A percentile compares a stretch with the other conserved stretches of the same genome.
Conservation (phyloP, 2,797 vertebrate species). For the Epinephelus coioides region DNA sequence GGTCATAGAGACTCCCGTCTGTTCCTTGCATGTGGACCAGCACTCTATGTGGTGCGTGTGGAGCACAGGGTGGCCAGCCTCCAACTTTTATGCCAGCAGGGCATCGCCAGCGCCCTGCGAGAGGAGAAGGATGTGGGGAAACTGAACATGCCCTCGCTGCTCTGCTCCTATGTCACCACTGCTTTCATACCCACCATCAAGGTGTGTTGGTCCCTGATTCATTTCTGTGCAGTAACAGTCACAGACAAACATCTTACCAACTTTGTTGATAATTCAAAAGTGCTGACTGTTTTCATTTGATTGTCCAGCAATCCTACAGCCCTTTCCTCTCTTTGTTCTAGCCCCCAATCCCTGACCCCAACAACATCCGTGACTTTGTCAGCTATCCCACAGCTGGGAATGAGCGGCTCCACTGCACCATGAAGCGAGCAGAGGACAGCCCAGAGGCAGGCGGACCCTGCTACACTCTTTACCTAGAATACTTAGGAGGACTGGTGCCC, state of each 20-base stretch:
- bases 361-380: conserved; percentile 99
- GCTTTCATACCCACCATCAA: conserved; percentile 99
- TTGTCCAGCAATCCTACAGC: conserved; percentile 42
- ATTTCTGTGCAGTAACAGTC: background rate
- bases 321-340: conserved; percentile 77
- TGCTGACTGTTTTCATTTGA: conserved; percentile 51
- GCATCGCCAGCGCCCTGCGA: conserved; percentile 92
- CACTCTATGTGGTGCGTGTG: conserved; percentile 95
- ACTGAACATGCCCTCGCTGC: conserved; percentile 95
- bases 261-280: conserved; percentile 24
- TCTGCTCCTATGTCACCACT: conserved; percentile 97
- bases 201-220: conserved; percentile 76
- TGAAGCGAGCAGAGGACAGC: conserved; percentile 97
- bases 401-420: conserved; percentile 98
- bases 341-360: conserved; percentile 99
- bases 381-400: conserved; percentile 98
- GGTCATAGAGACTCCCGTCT: conserved; percentile 98
- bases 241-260: background rate
- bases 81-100: conserved; percentile 97
- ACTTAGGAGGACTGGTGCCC: conserved; percentile 96
- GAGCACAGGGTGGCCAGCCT: conserved; percentile 97
- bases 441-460: conserved; percentile 97
- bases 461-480: conserved; percentile 97
- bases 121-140: conserved; percentile 98
- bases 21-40: conserved; percentile 95